Conservation (phyloP, 2,797 vertebrate genomes). For the Iguana delicatissima region DNA sequence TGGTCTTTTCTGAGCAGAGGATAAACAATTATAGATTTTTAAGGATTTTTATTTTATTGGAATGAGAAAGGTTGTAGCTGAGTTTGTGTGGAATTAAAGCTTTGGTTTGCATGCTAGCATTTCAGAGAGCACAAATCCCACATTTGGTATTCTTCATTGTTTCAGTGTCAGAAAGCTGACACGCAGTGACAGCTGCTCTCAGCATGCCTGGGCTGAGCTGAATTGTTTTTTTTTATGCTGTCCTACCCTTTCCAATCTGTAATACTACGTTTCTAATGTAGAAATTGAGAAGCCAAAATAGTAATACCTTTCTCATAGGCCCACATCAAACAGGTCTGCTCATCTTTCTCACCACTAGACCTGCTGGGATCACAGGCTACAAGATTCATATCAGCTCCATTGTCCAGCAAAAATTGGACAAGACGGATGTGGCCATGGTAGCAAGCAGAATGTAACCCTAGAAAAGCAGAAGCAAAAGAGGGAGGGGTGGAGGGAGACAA, state of each 20-base stretch:
- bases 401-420: conserved; percentile 94
- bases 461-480: conserved; percentile 23
- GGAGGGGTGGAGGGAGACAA: neutral
- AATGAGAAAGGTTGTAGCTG: neutral
- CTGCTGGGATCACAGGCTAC: conserved; percentile 96
- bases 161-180: neutral
- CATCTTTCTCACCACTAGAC: conserved; percentile 96
- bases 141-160: neutral
- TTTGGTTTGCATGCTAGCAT: neutral
- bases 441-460: conserved; percentile 94
- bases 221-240: conserved; percentile 24
- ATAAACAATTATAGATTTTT: conserved; percentile 18
- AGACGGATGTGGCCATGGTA: conserved; percentile 94
- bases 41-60: conserved; percentile 30
- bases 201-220: conserved; percentile 6
- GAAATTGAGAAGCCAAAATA: conserved; percentile 41
- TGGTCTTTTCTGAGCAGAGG: conserved; percentile 9
- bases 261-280: conserved; percentile 9
- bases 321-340: conserved; percentile 99
- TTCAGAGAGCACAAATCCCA: conserved; percentile 1
- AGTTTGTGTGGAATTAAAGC: conserved; percentile 13
- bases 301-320: conserved; percentile 96
- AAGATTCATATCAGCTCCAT: conserved; percentile 96
- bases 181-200: neutral
- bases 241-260: conserved; percentile 45